Percentiles rank a stretch among this genome's conserved stretches.
Conservation (phyloP, 2,113 vertebrate genomes). For the Albula glossodonta region DNA sequence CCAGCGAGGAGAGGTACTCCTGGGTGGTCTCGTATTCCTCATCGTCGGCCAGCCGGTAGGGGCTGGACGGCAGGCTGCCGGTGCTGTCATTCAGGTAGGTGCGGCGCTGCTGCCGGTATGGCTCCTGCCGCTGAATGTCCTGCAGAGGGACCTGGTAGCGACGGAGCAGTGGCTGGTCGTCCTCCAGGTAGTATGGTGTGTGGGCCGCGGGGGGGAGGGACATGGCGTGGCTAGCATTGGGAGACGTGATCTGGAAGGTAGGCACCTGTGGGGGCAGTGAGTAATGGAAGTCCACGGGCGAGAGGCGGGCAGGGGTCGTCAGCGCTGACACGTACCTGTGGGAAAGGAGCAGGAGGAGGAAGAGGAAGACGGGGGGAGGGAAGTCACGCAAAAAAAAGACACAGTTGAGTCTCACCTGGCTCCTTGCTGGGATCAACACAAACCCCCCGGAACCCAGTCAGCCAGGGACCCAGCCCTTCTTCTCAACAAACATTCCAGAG, state of each 20-base stretch:
- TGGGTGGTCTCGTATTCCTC: slow-evolving; percentile 97
- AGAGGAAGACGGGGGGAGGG: neutral
- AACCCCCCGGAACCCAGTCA: neutral
- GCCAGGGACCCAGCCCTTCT: neutral
- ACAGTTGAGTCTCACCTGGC: neutral
- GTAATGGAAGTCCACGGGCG: slow-evolving; percentile 94
- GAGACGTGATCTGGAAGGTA: slow-evolving; percentile 96
- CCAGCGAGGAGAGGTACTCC: slow-evolving; percentile 87
- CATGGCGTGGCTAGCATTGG: slow-evolving; percentile 86
- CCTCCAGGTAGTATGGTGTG: slow-evolving; percentile 82
- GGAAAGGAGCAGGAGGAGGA: neutral
- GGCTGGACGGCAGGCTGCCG: slow-evolving; percentile 92
- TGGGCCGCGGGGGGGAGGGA: slow-evolving; percentile 86
- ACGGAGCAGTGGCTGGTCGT: slow-evolving; percentile 88
- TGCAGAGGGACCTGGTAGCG: slow-evolving; percentile 70
- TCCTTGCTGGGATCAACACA: neutral
- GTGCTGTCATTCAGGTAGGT: slow-evolving; percentile 86
- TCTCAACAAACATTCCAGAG: no score
- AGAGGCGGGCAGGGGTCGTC: slow-evolving; percentile 93
- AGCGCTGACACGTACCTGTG: slow-evolving; percentile 93
- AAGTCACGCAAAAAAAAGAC: slow-evolving; percentile 1
- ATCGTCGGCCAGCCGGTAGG: slow-evolving; percentile 87
- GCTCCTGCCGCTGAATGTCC: slow-evolving; percentile 77
- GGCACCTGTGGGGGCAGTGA: slow-evolving; percentile 88
- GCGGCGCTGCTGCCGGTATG: slow-evolving; percentile 83